These are phyloP conservation scores for Heliothis peltigera DNA, from an alignment of 2,888 invertebrate species.

Conservation along the genomic window DNA sequence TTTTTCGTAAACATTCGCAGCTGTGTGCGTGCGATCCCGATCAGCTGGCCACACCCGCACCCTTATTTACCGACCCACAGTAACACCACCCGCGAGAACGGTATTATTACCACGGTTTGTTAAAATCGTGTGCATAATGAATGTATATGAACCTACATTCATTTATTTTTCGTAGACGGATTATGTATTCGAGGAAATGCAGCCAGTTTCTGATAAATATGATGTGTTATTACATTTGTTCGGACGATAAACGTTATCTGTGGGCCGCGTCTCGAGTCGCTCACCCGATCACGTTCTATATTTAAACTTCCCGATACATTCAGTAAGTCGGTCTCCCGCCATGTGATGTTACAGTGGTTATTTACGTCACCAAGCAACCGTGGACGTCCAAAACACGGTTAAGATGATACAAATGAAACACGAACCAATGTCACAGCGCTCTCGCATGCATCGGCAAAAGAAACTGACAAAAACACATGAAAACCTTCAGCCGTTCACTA, in stretches of 20 bases:
- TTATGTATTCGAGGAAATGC: constrained; percentile 47
- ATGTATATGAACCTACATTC: too few relatives aligned
- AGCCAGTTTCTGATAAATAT: constrained; percentile 51
- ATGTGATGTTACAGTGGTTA: constrained; percentile 74
- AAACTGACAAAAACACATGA: constrained; percentile 60
- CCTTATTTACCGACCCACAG: constrained; percentile 53
- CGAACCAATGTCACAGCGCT: constrained; percentile 63
- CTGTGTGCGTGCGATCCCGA: constrained; percentile 72
- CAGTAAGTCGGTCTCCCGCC: constrained; percentile 72
- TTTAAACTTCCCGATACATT: constrained; percentile 78
- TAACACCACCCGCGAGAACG: constrained; percentile 42
- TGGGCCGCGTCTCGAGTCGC: constrained; percentile 65
- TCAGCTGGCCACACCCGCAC: constrained; percentile 86
- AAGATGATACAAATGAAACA: constrained; percentile 55
- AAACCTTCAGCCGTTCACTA: constrained; percentile 75
- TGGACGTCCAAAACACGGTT: constrained; percentile 63
- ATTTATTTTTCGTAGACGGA: constrained; percentile 36
- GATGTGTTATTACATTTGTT: constrained; percentile 52
- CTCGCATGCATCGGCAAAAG: constrained; percentile 48
- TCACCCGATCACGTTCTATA: constrained; percentile 75
- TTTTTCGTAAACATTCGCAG: constrained; percentile 79
- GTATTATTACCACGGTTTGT: constrained; percentile 43
- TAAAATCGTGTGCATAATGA: constrained; percentile 41
- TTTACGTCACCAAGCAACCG: constrained; percentile 78
- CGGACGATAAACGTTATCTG: constrained; percentile 76